These are phyloP conservation scores for Buphagus erythrorhynchus DNA, from an alignment of 2,797 vertebrate genomes.

Conservation along the genomic window DNA sequence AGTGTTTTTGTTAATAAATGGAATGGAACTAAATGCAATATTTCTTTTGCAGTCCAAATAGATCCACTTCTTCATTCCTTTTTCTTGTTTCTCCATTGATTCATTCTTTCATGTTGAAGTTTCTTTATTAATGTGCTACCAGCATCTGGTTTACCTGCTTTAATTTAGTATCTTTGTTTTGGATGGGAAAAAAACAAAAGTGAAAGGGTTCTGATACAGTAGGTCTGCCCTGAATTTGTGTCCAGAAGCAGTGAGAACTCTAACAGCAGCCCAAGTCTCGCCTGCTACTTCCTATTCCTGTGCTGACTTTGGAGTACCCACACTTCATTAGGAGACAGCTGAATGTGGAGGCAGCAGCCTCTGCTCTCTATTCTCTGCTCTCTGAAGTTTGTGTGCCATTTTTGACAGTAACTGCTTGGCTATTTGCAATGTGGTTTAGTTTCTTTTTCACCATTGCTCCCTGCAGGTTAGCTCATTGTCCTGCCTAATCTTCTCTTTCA, in stretches of 20 bases:
- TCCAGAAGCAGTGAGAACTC: background rate
- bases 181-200: background rate
- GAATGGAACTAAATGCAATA: background rate
- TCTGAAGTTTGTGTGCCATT: background rate
- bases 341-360: background rate
- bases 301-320: background rate
- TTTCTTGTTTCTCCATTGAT: background rate
- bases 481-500: background rate
- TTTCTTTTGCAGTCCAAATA: background rate
- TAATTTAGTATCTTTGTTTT: background rate
- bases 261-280: background rate
- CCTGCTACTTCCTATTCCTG: background rate
- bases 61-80: background rate
- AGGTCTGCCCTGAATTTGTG: background rate
- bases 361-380: background rate
- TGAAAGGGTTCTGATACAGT: background rate
- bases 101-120: background rate
- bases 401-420: background rate
- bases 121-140: background rate
- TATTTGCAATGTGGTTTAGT: background rate
- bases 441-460: background rate
- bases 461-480: background rate
- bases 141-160: background rate
- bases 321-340: background rate
- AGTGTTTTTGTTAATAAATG: background rate